Base-by-base conservation (phyloP, 1,140 invertebrate species). In the Euschistus heros region DNA sequence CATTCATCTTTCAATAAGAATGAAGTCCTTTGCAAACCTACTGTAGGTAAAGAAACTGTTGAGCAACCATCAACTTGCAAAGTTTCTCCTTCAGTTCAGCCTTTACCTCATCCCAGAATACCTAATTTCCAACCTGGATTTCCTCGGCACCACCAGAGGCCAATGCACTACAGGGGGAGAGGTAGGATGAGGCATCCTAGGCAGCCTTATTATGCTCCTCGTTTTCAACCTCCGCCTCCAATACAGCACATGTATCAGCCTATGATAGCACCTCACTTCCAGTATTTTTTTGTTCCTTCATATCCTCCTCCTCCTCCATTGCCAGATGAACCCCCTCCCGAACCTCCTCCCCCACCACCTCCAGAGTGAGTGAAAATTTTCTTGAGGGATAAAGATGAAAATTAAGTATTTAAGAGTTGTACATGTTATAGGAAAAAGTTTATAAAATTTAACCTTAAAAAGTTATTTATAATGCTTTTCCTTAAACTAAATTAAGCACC, bases 321-420 rank as follows among this genome's bases (percentile, higher is more conserved):
- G 18, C 65, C 65, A 10, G 64, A 65, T 22, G 67, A 65, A 20
- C 67, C 67, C 2, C 67, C 67, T 27, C 67, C 67, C 0, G 24
- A 42, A 24, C 50, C 30, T 13, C 67, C 67, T 22, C 67, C 67
- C 44, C 67, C 67, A 15, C 67, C 66, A 13, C 62, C 66, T 22
- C 62, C 62, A 20, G 55, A 64, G 37, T 63, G 55, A 64, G 37
- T 63, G 55, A 42, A 15, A 24, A 30, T 63, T 63, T 37, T 10
- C 44, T 50, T 2, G 6, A 37, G 33, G 13, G 33, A 37, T 6
- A 6, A 30, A 37, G 33, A 13, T 37, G 7, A 37, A 37, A 10
- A 37, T 8, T 30, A 30, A 6, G 33, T 37, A 1, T 10, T 30
- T 37, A 13, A 37, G 5, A 10, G 33, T 13, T 10, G 30, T 5